Conservation (phyloP, 2,888 invertebrate genomes). For the Muscina levida region DNA sequence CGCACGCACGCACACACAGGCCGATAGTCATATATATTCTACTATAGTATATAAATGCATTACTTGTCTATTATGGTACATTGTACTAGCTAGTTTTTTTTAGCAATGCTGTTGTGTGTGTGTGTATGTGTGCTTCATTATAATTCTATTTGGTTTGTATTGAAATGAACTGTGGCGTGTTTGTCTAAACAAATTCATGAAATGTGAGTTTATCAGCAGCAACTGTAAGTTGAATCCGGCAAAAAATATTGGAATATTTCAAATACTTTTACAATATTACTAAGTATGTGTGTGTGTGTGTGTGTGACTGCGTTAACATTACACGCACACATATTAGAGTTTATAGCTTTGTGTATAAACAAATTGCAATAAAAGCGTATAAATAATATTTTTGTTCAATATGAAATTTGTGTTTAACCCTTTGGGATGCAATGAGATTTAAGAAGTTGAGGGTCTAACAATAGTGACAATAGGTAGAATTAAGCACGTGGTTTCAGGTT, state of each 20-base stretch:
- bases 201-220: constrained; percentile 17
- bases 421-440: no score
- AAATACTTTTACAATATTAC: constrained; percentile 6
- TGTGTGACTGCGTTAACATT: not conserved
- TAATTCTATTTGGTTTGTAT: not conserved
- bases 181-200: not conserved
- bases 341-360: not conserved
- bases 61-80: not conserved
- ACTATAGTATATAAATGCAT: not conserved
- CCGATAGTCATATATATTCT: not conserved
- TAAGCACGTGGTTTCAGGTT: no score
- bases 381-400: no score
- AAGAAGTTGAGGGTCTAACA: no score
- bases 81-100: no score
- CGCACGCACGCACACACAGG: no score
- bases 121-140: not conserved
- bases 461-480: no score
- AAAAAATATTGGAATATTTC: constrained; percentile 4
- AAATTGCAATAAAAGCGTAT: no score
- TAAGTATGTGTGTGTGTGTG: not conserved
- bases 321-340: not conserved
- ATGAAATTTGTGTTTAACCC: not conserved
- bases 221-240: not conserved
- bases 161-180: not conserved
- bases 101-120: not conserved